Evolutionary conservation across 2,797 vertebrate species (phyloP).

Genomic region (Rhinogobio ventralis): DNA sequence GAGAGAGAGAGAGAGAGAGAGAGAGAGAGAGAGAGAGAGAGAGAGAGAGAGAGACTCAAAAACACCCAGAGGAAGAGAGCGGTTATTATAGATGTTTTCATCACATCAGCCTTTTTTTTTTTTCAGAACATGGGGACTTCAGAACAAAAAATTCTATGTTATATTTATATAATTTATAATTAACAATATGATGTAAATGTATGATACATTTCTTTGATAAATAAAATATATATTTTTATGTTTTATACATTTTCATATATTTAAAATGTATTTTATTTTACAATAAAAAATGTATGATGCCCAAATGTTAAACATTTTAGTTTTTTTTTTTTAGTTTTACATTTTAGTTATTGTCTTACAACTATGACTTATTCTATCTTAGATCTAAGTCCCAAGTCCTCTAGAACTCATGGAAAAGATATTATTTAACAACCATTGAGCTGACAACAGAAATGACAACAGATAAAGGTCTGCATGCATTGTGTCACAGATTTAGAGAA

Average conservation of each 20-base stretch:
- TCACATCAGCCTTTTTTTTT: constrained; percentile 15
- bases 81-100: not conserved
- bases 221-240: not conserved
- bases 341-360: not conserved
- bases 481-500: not conserved
- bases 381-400: not conserved
- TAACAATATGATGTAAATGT: not conserved
- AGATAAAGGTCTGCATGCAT: not conserved
- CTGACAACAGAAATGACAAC: not conserved
- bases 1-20: no score
- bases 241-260: not conserved
- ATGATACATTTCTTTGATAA: not conserved
- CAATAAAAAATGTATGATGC: not conserved
- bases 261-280: not conserved
- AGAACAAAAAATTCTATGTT: not conserved
- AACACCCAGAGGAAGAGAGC: not conserved
- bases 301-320: not conserved
- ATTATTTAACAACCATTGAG: not conserved
- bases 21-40: no score
- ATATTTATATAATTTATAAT: not conserved
- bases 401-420: not conserved
- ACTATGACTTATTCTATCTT: not conserved
- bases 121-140: not conserved
- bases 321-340: no score
- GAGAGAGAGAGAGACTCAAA: not conserved